These are phyloP conservation scores for Argyresthia goedartella DNA, from an alignment of 2,888 invertebrate species.

Conservation along the genomic window DNA sequence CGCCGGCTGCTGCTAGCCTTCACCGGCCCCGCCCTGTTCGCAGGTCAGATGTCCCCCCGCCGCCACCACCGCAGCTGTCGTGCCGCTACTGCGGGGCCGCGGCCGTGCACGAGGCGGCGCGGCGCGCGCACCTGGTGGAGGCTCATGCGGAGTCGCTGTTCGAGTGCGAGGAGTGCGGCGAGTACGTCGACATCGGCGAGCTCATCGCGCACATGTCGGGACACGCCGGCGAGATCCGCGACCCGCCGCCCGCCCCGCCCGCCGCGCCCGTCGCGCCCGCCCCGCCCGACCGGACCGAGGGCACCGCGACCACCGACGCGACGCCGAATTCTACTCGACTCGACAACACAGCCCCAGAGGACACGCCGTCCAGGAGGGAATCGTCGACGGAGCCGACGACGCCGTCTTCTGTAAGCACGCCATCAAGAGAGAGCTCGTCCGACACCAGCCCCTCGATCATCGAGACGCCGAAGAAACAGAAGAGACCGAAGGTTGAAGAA, in stretches of 20 bases:
- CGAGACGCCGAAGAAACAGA: neutral
- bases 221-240: slow-evolving; percentile 30
- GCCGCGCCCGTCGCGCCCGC: neutral
- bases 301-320: too few relatives aligned
- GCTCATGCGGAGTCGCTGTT: slow-evolving; percentile 38
- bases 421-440: too few relatives aligned
- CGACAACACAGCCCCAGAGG: neutral
- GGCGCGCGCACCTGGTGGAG: slow-evolving; percentile 30
- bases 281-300: slow-evolving; percentile 3
- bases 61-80: too few relatives aligned
- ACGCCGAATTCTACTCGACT: too few relatives aligned
- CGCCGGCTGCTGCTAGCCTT: slow-evolving; percentile 12
- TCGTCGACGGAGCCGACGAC: too few relatives aligned
- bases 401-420: too few relatives aligned
- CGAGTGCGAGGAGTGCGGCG: slow-evolving; percentile 49
- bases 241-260: neutral
- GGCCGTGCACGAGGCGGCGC: slow-evolving; percentile 10
- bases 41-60: too few relatives aligned
- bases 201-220: slow-evolving; percentile 45
- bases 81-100: slow-evolving; percentile 19
- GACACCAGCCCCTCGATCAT: neutral
- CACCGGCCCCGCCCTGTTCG: too few relatives aligned
- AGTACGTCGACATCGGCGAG: slow-evolving; percentile 33
- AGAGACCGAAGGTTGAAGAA: neutral
- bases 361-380: neutral